Evolutionary conservation across 1,140 invertebrate species (phyloP), one percentile per base, ranked within the genome.

Genomic region (Eupristina koningsbergeri): DNA sequence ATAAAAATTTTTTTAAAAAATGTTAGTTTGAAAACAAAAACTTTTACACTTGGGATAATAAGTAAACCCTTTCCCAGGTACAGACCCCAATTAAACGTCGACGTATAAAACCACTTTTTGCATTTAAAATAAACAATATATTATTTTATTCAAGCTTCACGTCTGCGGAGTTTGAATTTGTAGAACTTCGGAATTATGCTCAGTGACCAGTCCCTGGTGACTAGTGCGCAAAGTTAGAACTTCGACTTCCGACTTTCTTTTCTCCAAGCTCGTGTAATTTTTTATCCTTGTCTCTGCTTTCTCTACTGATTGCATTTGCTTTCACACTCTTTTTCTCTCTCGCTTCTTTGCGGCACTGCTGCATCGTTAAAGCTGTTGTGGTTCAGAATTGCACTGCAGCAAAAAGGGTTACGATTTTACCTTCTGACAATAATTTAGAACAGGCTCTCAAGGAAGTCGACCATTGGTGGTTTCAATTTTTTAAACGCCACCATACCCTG

Each of bases 391-490:
- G 31, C 45, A n/a, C 53, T 29, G 22, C 22, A 26, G 11, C 19
- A 17, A 64, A 78, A 64, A 29, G 34, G 63, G 41, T 79, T 84
- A 74, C 82, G 79, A 84, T 84, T 80, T 71, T n/a, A 74, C 50
- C 39, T 74, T 34, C 67, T 58, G 74, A 41, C 45, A 63, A 47
- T 84, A 77, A 79, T 79, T 69, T 73, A 73, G 67, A 84, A 79
- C 63, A 50, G n/a, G 64, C 69, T 74, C 71, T 22, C 53, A 45
- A 64, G 29, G 78, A 80, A 71, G 77, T 80, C 73, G 77, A 69
- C 67, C 78, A 81, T 84, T 76, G 81, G n/a, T 47, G 73, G 71
- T 69, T 84, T 84, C 81, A 84, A 84, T 84, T 73, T 81, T 36
- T 76, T 76, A 80, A 69, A 53, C n/a, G 58, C 5, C 74, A 26